phyloP scores from a whole-genome alignment of 2,888 invertebrate genomes.

The Tipula vernalis region DNA sequence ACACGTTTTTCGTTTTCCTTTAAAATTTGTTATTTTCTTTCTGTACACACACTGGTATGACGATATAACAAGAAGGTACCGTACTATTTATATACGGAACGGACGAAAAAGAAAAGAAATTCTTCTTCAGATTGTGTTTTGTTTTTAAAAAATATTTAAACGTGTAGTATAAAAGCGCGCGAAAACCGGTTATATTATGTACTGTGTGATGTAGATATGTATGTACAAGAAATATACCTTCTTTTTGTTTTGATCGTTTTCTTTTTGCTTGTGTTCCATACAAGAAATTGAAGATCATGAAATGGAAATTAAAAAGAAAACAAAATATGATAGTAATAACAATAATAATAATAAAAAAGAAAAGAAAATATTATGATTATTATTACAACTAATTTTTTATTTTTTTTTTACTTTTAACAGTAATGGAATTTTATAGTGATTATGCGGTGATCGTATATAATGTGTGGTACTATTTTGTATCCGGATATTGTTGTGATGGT shows the following conservation, averaged over 20 bases:
- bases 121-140: not conserved
- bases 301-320: not conserved
- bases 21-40: not conserved
- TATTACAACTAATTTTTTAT: not conserved
- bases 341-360: not conserved
- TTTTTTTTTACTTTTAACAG: not conserved
- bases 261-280: not conserved
- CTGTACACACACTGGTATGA: not conserved
- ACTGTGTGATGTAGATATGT: not conserved
- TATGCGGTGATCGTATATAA: not conserved
- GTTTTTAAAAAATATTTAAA: not conserved
- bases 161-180: not conserved
- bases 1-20: not conserved
- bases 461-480: not conserved
- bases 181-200: not conserved
- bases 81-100: not conserved
- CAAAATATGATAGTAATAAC: not conserved
- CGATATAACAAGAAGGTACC: not conserved
- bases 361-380: conserved; percentile 4
- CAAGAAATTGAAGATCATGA: not conserved
- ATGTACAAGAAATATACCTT: not conserved
- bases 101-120: not conserved
- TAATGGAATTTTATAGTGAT: not conserved
- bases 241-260: not conserved
- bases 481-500: not conserved